A percentile compares a stretch with the other conserved stretches of the same genome.
phyloP scores from a whole-genome alignment of 2,888 invertebrate species.

The Xiphydria camelus region DNA sequence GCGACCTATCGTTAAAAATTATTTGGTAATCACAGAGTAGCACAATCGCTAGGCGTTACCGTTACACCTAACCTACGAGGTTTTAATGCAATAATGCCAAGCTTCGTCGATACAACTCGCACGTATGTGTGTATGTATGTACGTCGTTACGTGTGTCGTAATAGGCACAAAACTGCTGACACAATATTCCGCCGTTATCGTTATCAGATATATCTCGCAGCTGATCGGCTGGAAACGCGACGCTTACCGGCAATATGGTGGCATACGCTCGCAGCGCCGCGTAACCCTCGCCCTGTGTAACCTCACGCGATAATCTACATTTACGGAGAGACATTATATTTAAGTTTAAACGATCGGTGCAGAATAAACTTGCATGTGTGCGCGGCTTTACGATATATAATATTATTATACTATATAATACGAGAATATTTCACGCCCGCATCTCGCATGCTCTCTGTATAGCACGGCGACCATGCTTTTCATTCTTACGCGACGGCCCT shows the following conservation, averaged over 20 bases:
- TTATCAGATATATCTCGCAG: background rate
- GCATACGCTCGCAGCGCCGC: too few species aligned
- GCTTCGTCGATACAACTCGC: conserved; percentile 12
- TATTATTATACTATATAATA: too few species aligned
- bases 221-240: background rate
- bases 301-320: too few species aligned
- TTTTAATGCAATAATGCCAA: conserved; percentile 18
- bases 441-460: too few species aligned
- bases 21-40: conserved; percentile 40
- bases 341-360: too few species aligned
- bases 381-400: too few species aligned
- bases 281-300: too few species aligned
- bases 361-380: too few species aligned
- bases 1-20: conserved; percentile 3
- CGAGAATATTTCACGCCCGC: too few species aligned
- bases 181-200: conserved; percentile 27
- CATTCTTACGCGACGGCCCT: too few species aligned
- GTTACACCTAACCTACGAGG: conserved; percentile 14
- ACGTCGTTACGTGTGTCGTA: background rate
- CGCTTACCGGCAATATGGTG: background rate
- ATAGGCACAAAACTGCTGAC: conserved; percentile 46
- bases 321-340: too few species aligned
- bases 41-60: conserved; percentile 34
- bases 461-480: too few species aligned
- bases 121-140: background rate